Evolutionary conservation across 2,888 invertebrate genomes (phyloP).

Genomic region (Latrodectus elegans): DNA sequence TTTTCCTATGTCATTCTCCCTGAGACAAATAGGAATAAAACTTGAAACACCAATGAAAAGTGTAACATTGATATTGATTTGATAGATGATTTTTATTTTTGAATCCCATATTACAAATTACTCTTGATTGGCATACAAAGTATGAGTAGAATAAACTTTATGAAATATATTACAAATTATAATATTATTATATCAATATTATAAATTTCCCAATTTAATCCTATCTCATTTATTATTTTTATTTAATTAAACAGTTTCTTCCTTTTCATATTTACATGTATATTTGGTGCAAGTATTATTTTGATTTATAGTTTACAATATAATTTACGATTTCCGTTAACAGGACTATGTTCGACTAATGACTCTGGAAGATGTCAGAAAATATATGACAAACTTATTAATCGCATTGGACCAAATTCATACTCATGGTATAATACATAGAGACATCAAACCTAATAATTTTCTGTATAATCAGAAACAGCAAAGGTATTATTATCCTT

Average conservation of each 20-base stretch:
- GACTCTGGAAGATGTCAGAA: slow-evolving; percentile 80
- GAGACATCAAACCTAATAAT: slow-evolving; percentile 93
- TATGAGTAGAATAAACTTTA: neutral
- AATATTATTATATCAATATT: neutral
- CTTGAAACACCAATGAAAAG: too few species aligned
- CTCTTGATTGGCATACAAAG: too few species aligned
- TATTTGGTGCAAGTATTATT: neutral
- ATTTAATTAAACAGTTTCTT: neutral
- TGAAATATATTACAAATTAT: neutral
- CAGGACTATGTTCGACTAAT: slow-evolving; percentile 82
- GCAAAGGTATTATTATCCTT: slow-evolving; percentile 72
- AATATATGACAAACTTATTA: slow-evolving; percentile 87
- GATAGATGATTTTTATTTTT: too few species aligned
- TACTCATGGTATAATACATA: slow-evolving; percentile 87
- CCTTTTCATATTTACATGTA: neutral
- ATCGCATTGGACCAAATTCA: slow-evolving; percentile 87
- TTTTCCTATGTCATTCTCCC: too few species aligned
- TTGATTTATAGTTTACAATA: neutral
- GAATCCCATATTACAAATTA: too few species aligned
- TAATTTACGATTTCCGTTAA: slow-evolving; percentile 7
- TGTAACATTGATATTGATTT: too few species aligned
- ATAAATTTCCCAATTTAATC: too few species aligned
- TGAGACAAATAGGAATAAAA: too few species aligned
- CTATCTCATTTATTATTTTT: neutral
- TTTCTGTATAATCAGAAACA: slow-evolving; percentile 86